Percentiles rank a stretch among this genome's conserved stretches.
phyloP scores from a whole-genome alignment of 2,113 vertebrate genomes.

The Petrocephalus zakoni region DNA sequence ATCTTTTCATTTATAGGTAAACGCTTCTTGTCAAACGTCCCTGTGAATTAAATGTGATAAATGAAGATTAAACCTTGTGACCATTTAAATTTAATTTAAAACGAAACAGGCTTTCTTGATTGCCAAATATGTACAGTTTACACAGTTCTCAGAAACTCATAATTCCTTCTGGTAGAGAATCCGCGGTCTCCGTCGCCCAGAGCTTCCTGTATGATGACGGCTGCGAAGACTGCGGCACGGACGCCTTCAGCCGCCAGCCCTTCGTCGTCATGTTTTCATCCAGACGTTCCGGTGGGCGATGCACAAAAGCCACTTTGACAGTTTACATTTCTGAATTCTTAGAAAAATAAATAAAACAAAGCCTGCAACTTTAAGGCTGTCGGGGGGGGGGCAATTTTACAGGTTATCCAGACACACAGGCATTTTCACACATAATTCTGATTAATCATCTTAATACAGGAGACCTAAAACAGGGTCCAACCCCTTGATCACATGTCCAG shows the following conservation, averaged over 20 bases:
- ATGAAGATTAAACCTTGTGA: neutral
- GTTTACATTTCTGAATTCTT: neutral
- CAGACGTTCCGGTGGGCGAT: conserved; percentile 44
- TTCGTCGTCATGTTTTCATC: conserved; percentile 80
- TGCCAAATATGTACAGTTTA: neutral
- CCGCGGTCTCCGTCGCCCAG: conserved; percentile 59
- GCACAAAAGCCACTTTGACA: neutral
- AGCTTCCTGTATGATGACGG: conserved; percentile 75
- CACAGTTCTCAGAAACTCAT: neutral
- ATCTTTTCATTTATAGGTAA: conserved; percentile 85
- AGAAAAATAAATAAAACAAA: neutral
- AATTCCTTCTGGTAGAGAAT: conserved; percentile 50
- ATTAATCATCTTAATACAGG: neutral
- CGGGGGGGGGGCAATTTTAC: neutral
- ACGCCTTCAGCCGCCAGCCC: conserved; percentile 79
- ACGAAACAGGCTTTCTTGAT: neutral
- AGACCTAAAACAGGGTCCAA: neutral
- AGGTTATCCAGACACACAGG: neutral
- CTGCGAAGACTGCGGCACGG: conserved; percentile 59
- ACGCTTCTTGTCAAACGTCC: neutral
- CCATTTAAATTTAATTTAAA: neutral
- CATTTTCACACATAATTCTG: neutral
- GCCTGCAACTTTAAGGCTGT: neutral
- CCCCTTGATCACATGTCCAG: neutral
- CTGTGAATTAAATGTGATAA: conserved; percentile 13